phyloP scores from a whole-genome alignment of 2,113 vertebrate species.

The Callaeas wilsoni region DNA sequence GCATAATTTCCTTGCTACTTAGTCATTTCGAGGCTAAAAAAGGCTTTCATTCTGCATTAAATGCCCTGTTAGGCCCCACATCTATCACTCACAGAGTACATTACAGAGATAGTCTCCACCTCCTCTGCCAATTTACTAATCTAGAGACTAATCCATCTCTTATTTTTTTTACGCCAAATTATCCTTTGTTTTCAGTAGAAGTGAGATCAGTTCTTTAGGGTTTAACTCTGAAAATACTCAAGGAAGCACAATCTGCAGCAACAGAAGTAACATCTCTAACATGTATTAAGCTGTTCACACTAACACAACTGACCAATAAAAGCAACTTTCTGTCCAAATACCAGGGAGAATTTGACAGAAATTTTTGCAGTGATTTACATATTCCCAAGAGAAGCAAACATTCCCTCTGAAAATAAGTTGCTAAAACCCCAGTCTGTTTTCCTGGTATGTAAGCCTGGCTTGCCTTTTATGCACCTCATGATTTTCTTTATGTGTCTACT shows the following conservation, averaged over 20 bases:
- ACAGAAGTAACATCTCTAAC: neutral
- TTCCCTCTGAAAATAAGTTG: neutral
- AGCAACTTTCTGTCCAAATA: neutral
- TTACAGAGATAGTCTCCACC: neutral
- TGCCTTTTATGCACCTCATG: neutral
- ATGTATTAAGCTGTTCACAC: neutral
- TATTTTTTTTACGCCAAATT: neutral
- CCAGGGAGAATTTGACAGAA: neutral
- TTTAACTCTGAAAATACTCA: neutral
- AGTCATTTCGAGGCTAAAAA: conserved; percentile 23
- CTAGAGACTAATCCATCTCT: neutral
- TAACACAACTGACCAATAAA: neutral
- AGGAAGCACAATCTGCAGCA: neutral
- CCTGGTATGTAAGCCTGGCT: neutral
- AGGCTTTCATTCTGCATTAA: neutral
- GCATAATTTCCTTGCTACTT: conserved; percentile 1
- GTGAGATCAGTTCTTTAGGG: neutral
- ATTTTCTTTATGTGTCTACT: neutral
- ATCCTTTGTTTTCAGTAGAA: neutral
- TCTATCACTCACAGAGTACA: neutral
- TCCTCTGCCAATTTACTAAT: neutral
- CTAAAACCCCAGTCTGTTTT: neutral
- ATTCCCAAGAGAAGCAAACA: neutral
- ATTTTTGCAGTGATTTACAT: neutral
- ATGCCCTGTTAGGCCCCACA: neutral